Evolutionary conservation across 1,140 invertebrate species (phyloP).

Genomic region (Heterodera carotae): DNA sequence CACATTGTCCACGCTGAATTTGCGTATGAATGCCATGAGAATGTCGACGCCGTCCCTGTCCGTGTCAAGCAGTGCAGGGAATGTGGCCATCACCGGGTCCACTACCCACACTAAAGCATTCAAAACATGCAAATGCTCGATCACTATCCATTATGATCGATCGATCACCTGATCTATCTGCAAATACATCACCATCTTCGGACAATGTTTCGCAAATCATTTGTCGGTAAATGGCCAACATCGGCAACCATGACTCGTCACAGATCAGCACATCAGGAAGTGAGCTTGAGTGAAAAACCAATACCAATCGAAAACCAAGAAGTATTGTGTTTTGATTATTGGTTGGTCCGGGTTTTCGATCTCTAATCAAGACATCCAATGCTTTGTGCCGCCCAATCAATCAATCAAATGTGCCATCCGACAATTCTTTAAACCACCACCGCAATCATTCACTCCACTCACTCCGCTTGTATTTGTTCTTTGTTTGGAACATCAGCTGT

Average conservation of each 20-base stretch:
- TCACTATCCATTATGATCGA: neutral
- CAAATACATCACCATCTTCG: constrained; percentile 34
- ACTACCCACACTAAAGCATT: constrained; percentile 35
- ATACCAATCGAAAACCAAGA: constrained; percentile 15
- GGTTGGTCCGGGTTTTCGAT: too few relatives aligned
- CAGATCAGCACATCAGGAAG: constrained; percentile 49
- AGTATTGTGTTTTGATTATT: too few relatives aligned
- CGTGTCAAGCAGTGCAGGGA: constrained; percentile 33
- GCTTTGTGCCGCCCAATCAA: too few relatives aligned
- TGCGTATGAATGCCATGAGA: constrained; percentile 35
- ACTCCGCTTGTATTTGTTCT: constrained; percentile 29
- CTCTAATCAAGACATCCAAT: too few relatives aligned
- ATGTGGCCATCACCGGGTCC: constrained; percentile 46
- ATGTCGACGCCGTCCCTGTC: constrained; percentile 26
- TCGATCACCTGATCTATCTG: constrained; percentile 26
- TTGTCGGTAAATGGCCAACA: constrained; percentile 47
- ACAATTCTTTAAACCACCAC: too few relatives aligned
- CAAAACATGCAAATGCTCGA: constrained; percentile 6
- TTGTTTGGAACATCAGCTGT: constrained; percentile 21
- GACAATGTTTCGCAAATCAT: constrained; percentile 41
- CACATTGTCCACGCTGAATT: constrained; percentile 22
- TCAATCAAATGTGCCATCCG: too few relatives aligned
- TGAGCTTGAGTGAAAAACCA: too few relatives aligned
- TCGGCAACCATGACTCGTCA: constrained; percentile 40
- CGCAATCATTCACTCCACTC: neutral